phyloP scores from a whole-genome alignment of 1,140 invertebrate genomes.

The Bombus fervidus region DNA sequence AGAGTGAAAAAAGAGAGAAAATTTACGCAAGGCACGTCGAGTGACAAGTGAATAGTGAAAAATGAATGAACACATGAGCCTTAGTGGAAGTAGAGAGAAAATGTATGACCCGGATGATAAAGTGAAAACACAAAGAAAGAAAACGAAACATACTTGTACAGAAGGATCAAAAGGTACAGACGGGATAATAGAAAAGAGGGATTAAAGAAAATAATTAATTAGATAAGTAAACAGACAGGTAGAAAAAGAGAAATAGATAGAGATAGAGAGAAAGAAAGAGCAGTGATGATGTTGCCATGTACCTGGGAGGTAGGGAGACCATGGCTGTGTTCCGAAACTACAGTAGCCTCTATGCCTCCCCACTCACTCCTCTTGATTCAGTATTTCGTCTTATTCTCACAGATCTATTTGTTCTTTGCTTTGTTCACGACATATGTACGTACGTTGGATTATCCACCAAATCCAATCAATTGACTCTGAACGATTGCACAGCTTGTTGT shows the following conservation, averaged over 20 bases:
- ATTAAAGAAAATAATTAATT: constrained; percentile 6
- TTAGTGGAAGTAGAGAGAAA: constrained; percentile 37
- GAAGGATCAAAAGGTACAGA: constrained; percentile 10
- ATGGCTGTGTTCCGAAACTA: constrained; percentile 87
- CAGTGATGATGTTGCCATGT: constrained; percentile 81
- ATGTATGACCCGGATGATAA: constrained; percentile 17
- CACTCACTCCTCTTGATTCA: constrained; percentile 79
- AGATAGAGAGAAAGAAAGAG: constrained; percentile 73
- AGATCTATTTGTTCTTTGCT: constrained; percentile 69
- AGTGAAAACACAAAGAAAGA: constrained; percentile 7
- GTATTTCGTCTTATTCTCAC: constrained; percentile 71
- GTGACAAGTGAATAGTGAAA: constrained; percentile 68
- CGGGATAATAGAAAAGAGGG: constrained; percentile 19
- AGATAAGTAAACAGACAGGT: constrained; percentile 54
- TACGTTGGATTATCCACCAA: constrained; percentile 78
- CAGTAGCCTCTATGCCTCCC: constrained; percentile 83
- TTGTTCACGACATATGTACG: constrained; percentile 75
- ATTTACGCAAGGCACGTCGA: constrained; percentile 54
- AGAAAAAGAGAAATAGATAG: constrained; percentile 60
- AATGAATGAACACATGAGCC: constrained; percentile 73
- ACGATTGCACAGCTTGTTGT: constrained; percentile 74
- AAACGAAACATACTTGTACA: constrained; percentile 11
- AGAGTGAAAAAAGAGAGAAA: constrained; percentile 31
- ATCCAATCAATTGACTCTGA: constrained; percentile 79
- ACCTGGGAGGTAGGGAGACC: constrained; percentile 86